Conservation (phyloP, 1,140 invertebrate species). For the Hyles vespertilio region DNA sequence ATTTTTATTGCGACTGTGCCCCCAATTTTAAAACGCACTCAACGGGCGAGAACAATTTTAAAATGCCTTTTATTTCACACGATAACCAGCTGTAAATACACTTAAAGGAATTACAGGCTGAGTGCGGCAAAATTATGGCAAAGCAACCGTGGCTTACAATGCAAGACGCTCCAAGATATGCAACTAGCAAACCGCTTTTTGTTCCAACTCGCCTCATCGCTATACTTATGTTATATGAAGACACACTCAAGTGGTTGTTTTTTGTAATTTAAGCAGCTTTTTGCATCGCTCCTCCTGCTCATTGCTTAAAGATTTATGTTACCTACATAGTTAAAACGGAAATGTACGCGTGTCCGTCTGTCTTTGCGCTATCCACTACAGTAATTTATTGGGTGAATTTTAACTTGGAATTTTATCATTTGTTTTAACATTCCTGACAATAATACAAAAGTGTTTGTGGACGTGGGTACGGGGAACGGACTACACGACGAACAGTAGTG, state of each 20-base stretch:
- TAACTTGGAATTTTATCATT: too few species aligned
- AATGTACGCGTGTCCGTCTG: too few species aligned
- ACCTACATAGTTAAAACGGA: too few species aligned
- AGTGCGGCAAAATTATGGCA: constrained; percentile 29
- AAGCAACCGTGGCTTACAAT: constrained; percentile 33
- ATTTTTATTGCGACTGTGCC: constrained; percentile 13
- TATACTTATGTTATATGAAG: constrained; percentile 4
- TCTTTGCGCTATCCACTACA: too few species aligned
- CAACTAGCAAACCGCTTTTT: constrained; percentile 39
- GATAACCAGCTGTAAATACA: constrained; percentile 24
- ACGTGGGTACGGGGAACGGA: too few species aligned
- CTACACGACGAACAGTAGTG: too few species aligned
- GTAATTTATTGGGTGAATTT: too few species aligned
- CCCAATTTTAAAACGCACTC: constrained; percentile 17
- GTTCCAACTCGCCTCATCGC: constrained; percentile 6
- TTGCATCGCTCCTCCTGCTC: constrained; percentile 4
- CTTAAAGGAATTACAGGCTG: constrained; percentile 18
- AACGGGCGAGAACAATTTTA: constrained; percentile 27
- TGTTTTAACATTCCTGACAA: too few species aligned
- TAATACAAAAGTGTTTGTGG: too few species aligned
- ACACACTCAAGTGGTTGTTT: not conserved
- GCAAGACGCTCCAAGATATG: constrained; percentile 19
- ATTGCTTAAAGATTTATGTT: constrained; percentile 9
- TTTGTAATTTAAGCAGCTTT: constrained; percentile 7
- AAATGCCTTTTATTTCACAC: constrained; percentile 32